phyloP scores from a whole-genome alignment of 2,797 vertebrate species.

The Sebastiscus albofasciatus region DNA sequence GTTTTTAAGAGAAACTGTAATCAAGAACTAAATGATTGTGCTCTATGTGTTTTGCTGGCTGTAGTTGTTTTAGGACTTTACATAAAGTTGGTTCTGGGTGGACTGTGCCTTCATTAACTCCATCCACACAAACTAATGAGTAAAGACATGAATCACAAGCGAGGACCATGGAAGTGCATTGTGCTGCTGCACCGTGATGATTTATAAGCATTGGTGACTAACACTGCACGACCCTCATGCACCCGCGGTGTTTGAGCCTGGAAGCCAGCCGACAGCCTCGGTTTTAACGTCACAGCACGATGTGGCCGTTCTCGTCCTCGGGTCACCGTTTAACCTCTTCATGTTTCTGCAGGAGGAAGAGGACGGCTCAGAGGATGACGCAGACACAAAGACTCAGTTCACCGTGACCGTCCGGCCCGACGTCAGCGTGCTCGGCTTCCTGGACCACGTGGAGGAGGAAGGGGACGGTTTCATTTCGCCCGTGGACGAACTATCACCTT shows the following conservation, averaged over 20 bases:
- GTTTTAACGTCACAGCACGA: neutral
- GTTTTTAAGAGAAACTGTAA: neutral
- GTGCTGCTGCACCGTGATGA: conserved; percentile 15
- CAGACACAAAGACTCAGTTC: conserved; percentile 84
- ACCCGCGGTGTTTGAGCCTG: conserved; percentile 19
- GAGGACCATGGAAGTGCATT: neutral
- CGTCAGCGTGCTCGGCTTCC: conserved; percentile 86
- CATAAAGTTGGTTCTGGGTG: neutral
- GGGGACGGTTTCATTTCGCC: conserved; percentile 94
- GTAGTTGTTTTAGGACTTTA: neutral
- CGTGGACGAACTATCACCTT: conserved; percentile 90
- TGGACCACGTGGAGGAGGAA: conserved; percentile 93
- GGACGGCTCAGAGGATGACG: conserved; percentile 93
- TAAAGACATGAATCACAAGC: conserved; percentile 12
- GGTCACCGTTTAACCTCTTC: neutral
- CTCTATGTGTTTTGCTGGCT: neutral
- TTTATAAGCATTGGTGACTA: conserved; percentile 57
- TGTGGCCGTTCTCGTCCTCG: rapidly evolving
- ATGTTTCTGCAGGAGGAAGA: conserved; percentile 87
- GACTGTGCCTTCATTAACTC: conserved; percentile 30
- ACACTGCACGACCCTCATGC: conserved; percentile 52
- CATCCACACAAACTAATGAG: conserved; percentile 20
- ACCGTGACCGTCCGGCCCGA: conserved; percentile 85
- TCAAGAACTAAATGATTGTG: neutral
- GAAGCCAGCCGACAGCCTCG: neutral